A percentile compares a stretch with the other conserved stretches of the same genome.
Evolutionary conservation across 1,140 invertebrate species (phyloP).

Genomic region (Trinorchestia longiramus): DNA sequence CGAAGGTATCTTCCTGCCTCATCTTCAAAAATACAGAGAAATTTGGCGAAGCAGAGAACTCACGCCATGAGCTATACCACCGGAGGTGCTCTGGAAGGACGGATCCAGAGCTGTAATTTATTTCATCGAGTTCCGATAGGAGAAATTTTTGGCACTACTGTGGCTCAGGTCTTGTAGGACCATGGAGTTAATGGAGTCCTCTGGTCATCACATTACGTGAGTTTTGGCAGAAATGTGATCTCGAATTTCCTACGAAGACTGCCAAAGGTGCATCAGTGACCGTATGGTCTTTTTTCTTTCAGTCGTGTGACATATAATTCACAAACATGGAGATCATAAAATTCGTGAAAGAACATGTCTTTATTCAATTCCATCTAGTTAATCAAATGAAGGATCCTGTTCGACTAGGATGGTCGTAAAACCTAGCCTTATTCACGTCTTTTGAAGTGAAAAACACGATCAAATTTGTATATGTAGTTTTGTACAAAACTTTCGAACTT

Average conservation of each 20-base stretch:
- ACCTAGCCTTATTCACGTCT: not conserved
- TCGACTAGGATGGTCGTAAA: not conserved
- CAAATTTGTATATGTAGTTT: too few relatives aligned
- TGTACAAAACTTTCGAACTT: too few relatives aligned
- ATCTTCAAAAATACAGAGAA: not conserved
- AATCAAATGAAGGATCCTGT: not conserved
- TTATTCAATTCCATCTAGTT: not conserved
- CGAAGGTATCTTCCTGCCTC: not conserved
- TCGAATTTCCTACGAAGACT: not conserved
- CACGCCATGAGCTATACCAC: not conserved
- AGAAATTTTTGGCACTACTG: slow-evolving; percentile 26
- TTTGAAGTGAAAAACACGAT: not conserved
- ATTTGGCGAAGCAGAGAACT: not conserved
- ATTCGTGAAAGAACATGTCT: not conserved
- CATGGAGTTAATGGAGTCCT: not conserved
- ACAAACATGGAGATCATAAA: not conserved
- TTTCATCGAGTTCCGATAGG: slow-evolving; percentile 23
- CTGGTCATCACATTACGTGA: not conserved
- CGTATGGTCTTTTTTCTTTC: not conserved
- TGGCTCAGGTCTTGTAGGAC: not conserved
- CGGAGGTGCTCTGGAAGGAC: not conserved
- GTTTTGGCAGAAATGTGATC: not conserved
- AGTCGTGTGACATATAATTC: not conserved
- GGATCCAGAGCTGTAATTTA: slow-evolving; percentile 2
- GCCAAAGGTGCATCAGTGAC: not conserved